A percentile compares a stretch with the other conserved stretches of the same genome.
Conservation (phyloP, 2,888 invertebrate genomes). For the Myopa testacea region DNA sequence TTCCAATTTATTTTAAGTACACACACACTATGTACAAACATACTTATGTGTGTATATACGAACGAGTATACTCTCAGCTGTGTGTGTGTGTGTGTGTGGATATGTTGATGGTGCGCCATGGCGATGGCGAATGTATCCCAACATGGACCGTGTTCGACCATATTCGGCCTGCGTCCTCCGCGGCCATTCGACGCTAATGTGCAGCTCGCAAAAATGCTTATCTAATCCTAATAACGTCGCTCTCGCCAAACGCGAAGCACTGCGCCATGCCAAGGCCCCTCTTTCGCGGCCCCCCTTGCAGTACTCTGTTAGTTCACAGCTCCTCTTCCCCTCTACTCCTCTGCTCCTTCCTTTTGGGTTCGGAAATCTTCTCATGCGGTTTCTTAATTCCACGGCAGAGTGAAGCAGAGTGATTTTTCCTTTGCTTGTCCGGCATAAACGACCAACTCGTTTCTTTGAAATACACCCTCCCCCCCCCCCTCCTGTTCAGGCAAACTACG, state of each 20-base stretch:
- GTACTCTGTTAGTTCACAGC: neutral
- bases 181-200: constrained; percentile 15
- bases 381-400: constrained; percentile 28
- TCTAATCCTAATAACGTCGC: constrained; percentile 40
- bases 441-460: constrained; percentile 30
- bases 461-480: neutral
- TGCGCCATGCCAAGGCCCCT: constrained; percentile 15
- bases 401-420: neutral
- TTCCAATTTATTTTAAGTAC: constrained; percentile 31
- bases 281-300: too few relatives aligned
- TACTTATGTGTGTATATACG: neutral
- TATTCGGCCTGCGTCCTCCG: constrained; percentile 9
- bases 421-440: constrained; percentile 12
- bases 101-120: neutral
- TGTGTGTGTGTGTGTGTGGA: constrained; percentile 14
- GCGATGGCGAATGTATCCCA: constrained; percentile 24
- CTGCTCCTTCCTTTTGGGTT: neutral
- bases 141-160: constrained; percentile 16
- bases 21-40: neutral
- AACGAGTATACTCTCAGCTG: neutral
- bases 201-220: constrained; percentile 33
- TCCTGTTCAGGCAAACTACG: neutral
- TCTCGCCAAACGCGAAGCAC: constrained; percentile 19
- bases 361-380: constrained; percentile 6
- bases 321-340: constrained; percentile 3